Base-by-base conservation (phyloP, 1,140 invertebrate species). In the Acromyrmex charruanus region DNA sequence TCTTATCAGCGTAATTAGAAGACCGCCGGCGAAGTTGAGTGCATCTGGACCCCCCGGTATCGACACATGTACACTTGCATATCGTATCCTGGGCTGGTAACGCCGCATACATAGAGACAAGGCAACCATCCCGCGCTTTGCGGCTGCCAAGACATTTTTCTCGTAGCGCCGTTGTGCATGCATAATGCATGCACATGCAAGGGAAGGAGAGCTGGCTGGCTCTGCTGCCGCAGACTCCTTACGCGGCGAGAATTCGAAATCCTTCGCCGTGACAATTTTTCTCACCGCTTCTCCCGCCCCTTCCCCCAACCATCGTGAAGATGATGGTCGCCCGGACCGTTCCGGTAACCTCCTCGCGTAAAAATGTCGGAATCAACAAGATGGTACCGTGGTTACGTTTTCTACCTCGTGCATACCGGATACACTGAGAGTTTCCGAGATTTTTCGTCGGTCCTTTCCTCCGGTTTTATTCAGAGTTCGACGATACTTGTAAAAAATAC, bases 221-320 rank as follows among this genome's bases (percentile, higher is more conserved):
- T 81, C 44, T 74, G 63, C 75, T 28, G 84, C 87, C 58, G 87
- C 87, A 87, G 81, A 86, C 86, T 88, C 88, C 86, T 85, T 90
- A 90, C 88, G 86, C 88, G 89, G 53, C 51, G 84, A 88, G 91
- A 93, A 93, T 93, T 92, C 87, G 77, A 92, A 93, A 92, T 93
- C 88, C 81, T 89, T 85, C 85, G 84, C 61, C 68, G 91, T 77
- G 81, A 80, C 77, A 85, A 88, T 90, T 80, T 69, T 77, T 69
- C 86, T 65, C 55, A 69, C 55, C 51, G 28, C 28, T 39, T 6
- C n/a, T 16, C 49, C 49, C 49, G 49, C 53, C 10, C 65, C 14
- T 6, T 14, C 10, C n/a, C 2, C 3, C 71, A 12, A 39, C 35
- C 10, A 21, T 51, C 35, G 66, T 58, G 59, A 87, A 63, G 79